A percentile compares a stretch with the other conserved stretches of the same genome.
These are phyloP conservation scores for Falco rusticolus DNA, from an alignment of 2,797 vertebrate genomes.

Conservation along the genomic window DNA sequence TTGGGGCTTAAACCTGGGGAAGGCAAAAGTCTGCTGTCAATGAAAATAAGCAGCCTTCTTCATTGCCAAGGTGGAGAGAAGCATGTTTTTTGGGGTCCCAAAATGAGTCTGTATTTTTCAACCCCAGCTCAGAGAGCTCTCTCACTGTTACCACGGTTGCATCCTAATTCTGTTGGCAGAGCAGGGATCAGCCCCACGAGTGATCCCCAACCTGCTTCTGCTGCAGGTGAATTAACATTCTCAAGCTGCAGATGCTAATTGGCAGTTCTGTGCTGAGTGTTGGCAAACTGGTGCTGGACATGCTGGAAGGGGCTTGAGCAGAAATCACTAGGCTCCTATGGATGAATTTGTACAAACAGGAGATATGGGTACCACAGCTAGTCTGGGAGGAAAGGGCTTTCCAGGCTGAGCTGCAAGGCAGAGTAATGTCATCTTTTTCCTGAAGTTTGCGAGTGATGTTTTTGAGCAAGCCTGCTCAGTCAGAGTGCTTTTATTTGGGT, in stretches of 20 bases:
- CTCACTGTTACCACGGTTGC: not conserved
- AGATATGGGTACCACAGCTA: not conserved
- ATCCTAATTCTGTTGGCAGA: not conserved
- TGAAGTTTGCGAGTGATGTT: not conserved
- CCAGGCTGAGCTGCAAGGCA: not conserved
- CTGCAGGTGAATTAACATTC: not conserved
- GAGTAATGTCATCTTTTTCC: not conserved
- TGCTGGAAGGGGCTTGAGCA: not conserved
- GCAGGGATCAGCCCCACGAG: fast-evolving
- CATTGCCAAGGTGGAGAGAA: not conserved
- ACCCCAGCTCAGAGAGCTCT: not conserved
- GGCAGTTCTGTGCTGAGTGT: not conserved
- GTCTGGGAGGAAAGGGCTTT: not conserved
- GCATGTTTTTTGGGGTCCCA: not conserved
- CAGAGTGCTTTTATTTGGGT: not conserved
- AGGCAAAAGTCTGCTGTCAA: not conserved
- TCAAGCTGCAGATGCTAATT: not conserved
- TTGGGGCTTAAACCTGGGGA: not conserved
- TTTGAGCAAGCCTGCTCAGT: not conserved
- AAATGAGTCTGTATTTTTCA: not conserved
- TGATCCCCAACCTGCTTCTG: not conserved
- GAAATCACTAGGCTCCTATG: fast-evolving
- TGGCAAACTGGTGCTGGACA: not conserved
- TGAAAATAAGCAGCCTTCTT: not conserved
- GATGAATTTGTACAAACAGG: not conserved